Evolutionary conservation across 2,113 vertebrate genomes (phyloP).

Genomic region (Paedocypris sp.): DNA sequence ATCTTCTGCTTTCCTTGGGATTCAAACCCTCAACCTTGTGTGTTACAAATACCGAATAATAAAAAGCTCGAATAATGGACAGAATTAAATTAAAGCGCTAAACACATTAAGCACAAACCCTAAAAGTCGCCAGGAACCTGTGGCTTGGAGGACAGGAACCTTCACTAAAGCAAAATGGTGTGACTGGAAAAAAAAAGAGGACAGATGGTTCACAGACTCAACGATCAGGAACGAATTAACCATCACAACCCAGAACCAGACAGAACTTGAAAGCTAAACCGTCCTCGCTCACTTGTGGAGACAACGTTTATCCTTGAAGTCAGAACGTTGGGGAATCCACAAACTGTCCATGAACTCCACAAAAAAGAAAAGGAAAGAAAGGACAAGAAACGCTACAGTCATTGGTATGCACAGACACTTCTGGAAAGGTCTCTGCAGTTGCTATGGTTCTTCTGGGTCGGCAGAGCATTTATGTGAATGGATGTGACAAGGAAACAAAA

Average conservation of each 20-base stretch:
- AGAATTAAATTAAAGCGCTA: too few relatives aligned
- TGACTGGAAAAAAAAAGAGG: constrained; percentile 22
- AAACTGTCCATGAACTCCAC: constrained; percentile 2
- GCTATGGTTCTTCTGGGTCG: constrained; percentile 23
- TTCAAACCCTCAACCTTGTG: too few relatives aligned
- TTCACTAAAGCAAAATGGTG: constrained; percentile 3
- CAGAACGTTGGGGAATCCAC: neutral
- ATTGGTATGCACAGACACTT: constrained; percentile 39
- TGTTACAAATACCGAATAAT: too few relatives aligned
- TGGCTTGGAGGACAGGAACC: too few relatives aligned
- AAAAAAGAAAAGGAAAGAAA: too few relatives aligned
- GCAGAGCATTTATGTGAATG: too few relatives aligned
- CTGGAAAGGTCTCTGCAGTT: constrained; percentile 14
- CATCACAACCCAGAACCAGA: constrained; percentile 13
- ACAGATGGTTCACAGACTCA: constrained; percentile 26
- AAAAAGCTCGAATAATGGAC: too few relatives aligned
- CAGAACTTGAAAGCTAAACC: constrained; percentile 10
- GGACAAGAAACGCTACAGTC: constrained; percentile 18
- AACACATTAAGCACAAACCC: too few relatives aligned
- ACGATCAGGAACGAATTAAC: constrained; percentile 13
- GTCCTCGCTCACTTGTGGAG: constrained; percentile 15
- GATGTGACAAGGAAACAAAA: constrained; percentile 40
- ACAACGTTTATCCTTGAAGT: constrained; percentile 17
- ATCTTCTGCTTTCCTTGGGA: too few relatives aligned
- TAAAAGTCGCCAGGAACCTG: too few relatives aligned